Evolutionary conservation across 2,888 invertebrate species (phyloP).

Genomic region (Ochropacha duplaris): DNA sequence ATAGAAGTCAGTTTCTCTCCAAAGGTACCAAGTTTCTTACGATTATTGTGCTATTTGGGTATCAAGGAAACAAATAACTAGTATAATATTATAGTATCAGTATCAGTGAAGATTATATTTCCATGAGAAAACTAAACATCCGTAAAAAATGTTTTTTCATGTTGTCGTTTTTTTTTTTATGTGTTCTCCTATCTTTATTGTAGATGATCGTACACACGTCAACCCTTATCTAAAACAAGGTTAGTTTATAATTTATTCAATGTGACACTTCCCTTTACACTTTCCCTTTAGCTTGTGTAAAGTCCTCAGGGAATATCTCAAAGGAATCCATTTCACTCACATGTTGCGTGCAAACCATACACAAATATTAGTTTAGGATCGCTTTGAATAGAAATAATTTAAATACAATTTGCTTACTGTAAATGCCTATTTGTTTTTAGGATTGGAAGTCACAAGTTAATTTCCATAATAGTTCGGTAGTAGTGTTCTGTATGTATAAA

Average conservation of each 20-base stretch:
- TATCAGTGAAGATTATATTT: neutral
- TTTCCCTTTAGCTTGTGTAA: neutral
- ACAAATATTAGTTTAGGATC: slow-evolving; percentile 3
- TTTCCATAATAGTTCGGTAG: neutral
- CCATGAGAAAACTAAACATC: too few species aligned
- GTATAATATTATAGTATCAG: too few species aligned
- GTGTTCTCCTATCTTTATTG: too few species aligned
- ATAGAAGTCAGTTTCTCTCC: too few species aligned
- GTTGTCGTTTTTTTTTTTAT: too few species aligned
- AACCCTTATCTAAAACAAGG: too few species aligned
- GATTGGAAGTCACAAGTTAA: neutral
- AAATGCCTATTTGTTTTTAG: neutral
- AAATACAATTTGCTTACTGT: neutral
- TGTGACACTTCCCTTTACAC: neutral
- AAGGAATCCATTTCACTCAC: neutral
- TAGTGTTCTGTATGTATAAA: too few species aligned
- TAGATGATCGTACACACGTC: too few species aligned
- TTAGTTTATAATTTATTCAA: neutral
- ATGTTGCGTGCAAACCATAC: neutral
- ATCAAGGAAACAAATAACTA: too few species aligned
- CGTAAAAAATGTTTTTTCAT: too few species aligned
- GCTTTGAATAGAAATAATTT: neutral
- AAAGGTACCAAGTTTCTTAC: too few species aligned
- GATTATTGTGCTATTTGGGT: too few species aligned
- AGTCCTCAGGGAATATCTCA: neutral